Conservation (phyloP, 1,140 invertebrate species). For the Drosophila arawakana region DNA sequence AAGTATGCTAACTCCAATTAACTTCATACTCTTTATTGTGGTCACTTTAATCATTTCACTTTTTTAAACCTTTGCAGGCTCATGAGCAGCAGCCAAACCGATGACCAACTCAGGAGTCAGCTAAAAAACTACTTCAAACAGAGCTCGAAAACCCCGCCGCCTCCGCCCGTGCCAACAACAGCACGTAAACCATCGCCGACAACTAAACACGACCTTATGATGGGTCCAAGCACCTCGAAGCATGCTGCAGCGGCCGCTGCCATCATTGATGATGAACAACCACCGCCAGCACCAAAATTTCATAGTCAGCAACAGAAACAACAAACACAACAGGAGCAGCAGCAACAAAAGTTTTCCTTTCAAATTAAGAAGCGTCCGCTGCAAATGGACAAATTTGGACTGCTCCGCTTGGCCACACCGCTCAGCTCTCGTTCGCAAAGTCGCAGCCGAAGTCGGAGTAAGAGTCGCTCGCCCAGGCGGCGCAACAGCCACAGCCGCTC, state of each 20-base stretch:
- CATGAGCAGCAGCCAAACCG: constrained; percentile 46
- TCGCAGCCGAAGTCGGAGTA: constrained; percentile 71
- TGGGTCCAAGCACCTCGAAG: constrained; percentile 58
- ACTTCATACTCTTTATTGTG: constrained; percentile 10
- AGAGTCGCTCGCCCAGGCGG: constrained; percentile 7
- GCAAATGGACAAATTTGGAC: constrained; percentile 89
- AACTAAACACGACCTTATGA: constrained; percentile 22
- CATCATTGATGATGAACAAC: constrained; percentile 4
- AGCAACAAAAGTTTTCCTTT: constrained; percentile 65
- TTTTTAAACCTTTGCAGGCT: constrained; percentile 53
- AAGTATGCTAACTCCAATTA: constrained; percentile 29
- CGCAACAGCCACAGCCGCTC: constrained; percentile 22
- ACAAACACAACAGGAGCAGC: constrained; percentile 19
- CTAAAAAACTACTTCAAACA: constrained; percentile 44
- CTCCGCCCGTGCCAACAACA: constrained; percentile 28
- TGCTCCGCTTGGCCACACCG: constrained; percentile 86
- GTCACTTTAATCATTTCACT: constrained; percentile 4
- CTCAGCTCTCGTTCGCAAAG: constrained; percentile 83
- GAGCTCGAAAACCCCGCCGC: constrained; percentile 48
- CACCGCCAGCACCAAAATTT: constrained; percentile 43
- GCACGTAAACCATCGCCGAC: constrained; percentile 13
- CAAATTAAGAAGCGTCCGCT: constrained; percentile 83
- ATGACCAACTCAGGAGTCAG: constrained; percentile 51
- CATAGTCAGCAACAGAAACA: constrained; percentile 10
- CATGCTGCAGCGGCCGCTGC: constrained; percentile 49